Base-by-base conservation (phyloP, 2,113 vertebrate genomes). In the Numida meleagris region DNA sequence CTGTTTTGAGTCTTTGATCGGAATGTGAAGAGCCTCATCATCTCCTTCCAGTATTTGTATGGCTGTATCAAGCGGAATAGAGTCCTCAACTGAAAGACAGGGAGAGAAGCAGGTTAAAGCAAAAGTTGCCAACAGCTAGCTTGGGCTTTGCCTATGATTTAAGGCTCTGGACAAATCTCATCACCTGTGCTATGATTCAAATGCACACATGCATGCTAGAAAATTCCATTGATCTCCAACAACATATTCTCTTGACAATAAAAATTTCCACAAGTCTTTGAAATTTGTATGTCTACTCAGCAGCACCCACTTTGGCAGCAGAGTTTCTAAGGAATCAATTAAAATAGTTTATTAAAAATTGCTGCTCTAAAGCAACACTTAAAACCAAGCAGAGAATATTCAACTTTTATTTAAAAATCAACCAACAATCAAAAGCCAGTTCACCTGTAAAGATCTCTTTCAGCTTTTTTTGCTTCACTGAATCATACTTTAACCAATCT, bases 401-500 rank as follows among this genome's bases (percentile, higher is more conserved):
- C 25, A 84, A 84, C 20, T 76, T 67, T 3, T 76, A 72, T 76
- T 91, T 89, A 27, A 92, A 68, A 75, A 48, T 1, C 6, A 45
- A 76, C 43, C 6, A 45, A 76, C 43, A 78, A 71, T 86, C 71
- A 77, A 25, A 80, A 75, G 50, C 48, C 17, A 89, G 71, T 82
- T 98, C 97, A 98, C 98, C 98, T 97, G 88, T 77, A 92, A 80
- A 86, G 23, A 23, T 66, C 34, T 94, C 85, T 81, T 97, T 94
- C 4, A 53, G 50, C 34, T 96, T 96, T 53, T 89, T 97, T 92
- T 96, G 97, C 90, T 97, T 98, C 46, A 70, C n/a, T 53, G 95
- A 61, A 86, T 51, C 58, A 78, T 53, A 70, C 95, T 97, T 98
- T 94, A 98, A 94, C 98, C 98, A 98, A 57, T 98, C 98, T 97